Percentiles rank a stretch among this genome's conserved stretches.
phyloP scores from a whole-genome alignment of 2,888 invertebrate species.

The Zele albiditarsus region DNA sequence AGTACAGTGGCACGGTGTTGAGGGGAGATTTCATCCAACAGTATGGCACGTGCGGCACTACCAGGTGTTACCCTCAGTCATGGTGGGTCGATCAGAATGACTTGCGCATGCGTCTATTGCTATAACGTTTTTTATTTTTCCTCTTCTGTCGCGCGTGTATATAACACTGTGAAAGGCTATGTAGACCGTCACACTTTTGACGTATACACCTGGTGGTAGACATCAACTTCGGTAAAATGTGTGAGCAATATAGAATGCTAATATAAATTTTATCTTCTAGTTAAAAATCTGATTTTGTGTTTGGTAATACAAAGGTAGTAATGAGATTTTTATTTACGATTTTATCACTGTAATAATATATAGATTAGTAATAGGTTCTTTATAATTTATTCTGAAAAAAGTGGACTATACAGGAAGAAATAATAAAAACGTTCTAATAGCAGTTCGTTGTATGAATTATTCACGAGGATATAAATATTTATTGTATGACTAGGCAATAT shows the following conservation, averaged over 20 bases:
- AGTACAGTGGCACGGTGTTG: slow-evolving; percentile 46
- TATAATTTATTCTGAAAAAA: too few relatives aligned
- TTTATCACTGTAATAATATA: neutral
- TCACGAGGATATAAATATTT: too few relatives aligned
- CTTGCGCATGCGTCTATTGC: slow-evolving; percentile 59
- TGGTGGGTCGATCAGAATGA: slow-evolving; percentile 60
- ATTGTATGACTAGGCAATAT: too few relatives aligned
- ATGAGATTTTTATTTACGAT: neutral
- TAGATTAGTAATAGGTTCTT: too few relatives aligned
- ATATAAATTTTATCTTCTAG: neutral
- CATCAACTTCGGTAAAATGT: neutral
- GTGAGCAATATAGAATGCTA: neutral
- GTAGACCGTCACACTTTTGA: neutral
- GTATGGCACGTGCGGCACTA: slow-evolving; percentile 64
- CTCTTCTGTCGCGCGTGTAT: neutral
- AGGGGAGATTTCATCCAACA: slow-evolving; percentile 65
- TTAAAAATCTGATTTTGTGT: neutral
- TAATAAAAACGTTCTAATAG: too few relatives aligned
- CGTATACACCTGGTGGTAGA: neutral
- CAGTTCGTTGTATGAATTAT: too few relatives aligned
- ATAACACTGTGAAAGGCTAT: neutral
- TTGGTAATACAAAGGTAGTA: neutral
- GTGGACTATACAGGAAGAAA: too few relatives aligned
- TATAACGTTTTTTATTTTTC: neutral
- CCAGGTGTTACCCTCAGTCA: slow-evolving; percentile 55